Base-by-base conservation (phyloP, 2,113 vertebrate genomes). In the Cavia aperea region DNA sequence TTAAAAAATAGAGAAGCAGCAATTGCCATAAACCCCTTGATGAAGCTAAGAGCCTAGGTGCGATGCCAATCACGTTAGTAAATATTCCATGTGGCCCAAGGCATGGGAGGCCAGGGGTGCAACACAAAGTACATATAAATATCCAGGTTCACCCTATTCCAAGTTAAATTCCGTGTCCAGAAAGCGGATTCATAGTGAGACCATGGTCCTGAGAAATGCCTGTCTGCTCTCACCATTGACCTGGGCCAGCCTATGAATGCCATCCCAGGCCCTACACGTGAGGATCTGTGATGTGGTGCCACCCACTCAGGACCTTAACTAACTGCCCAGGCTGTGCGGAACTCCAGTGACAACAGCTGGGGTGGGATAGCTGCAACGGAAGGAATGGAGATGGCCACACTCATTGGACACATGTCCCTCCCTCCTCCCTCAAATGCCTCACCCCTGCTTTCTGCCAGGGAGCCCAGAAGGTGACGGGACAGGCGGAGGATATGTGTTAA, bases 321-420 rank as follows among this genome's bases (percentile, higher is more conserved):
- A 81, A 86, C 86, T 77, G 2, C 29, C 33, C 73, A 90, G 91
- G 49, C 78, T 51, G 94, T 88, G 60, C 60, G 88, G 86, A 93
- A 63, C 75, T 39, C 91, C 95, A 81, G 94, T 95, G 95, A 95
- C 70, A 96, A 91, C 82, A 94, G 86, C 79, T 43, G 43, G 36
- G 39, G 81, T 86, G 60, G 85, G 95, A 88, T 86, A 95, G 87
- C 78, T 43, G 39, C 19, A 31, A 79, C 81, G 56, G 87, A 93
- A 33, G 39, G 23, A 83, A 43, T 11, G 7, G 79, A 77, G 77
- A 78, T 51, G 89, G 86, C 65, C 77, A 56, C 51, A 19, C 3
- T 79, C 77, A 33, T 1, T 33, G 75, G 43, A 12, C 43, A 46
- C 31, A 14, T 0, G 21, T 43, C 43, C 18, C 46, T 16, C 1